phyloP scores from a whole-genome alignment of 2,113 vertebrate species.

The Pedionomus torquatus region DNA sequence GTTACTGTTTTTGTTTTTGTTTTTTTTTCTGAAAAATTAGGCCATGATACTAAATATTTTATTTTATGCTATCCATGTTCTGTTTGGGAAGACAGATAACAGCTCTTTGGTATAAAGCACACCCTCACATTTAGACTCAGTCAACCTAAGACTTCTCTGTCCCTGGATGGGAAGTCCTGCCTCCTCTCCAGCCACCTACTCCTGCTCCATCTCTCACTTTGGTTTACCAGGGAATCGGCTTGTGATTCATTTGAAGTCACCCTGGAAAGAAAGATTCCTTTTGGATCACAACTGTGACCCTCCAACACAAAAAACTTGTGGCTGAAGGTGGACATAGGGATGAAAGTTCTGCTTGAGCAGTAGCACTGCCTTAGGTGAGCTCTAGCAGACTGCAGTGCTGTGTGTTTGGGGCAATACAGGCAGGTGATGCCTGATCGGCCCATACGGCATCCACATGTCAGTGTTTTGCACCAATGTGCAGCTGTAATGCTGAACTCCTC shows the following conservation, averaged over 20 bases:
- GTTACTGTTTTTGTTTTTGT: background rate
- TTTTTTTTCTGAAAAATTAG: background rate
- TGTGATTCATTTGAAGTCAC: background rate
- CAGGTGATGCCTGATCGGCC: too few relatives aligned
- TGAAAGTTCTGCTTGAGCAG: background rate
- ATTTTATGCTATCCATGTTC: background rate
- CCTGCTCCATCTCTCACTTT: background rate
- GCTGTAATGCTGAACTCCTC: background rate
- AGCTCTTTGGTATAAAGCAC: background rate
- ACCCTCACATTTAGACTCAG: background rate
- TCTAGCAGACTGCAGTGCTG: background rate
- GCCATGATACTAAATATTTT: background rate
- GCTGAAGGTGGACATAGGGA: background rate
- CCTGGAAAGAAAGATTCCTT: background rate
- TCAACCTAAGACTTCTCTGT: background rate
- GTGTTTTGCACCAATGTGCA: background rate
- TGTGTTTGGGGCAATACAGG: background rate
- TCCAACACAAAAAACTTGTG: background rate
- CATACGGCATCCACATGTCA: accelerated
- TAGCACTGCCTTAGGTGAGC: background rate
- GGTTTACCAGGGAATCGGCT: background rate
- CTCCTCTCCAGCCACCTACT: background rate
- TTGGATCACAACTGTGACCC: background rate
- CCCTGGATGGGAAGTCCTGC: background rate
- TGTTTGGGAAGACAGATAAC: background rate